Evolutionary conservation across 2,888 invertebrate genomes (phyloP).

Genomic region (Pyrochroa serraticornis): DNA sequence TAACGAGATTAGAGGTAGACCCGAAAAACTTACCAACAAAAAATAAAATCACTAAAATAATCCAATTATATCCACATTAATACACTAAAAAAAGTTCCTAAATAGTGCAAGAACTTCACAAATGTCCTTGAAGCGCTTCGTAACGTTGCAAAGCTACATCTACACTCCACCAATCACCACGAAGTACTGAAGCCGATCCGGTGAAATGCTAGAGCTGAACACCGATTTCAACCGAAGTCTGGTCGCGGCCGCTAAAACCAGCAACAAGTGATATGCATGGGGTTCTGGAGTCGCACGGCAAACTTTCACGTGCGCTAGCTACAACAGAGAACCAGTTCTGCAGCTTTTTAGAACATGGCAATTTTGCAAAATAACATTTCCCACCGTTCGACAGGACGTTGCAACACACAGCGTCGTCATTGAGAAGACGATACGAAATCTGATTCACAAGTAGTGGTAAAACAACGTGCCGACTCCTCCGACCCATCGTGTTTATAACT

Average conservation of each 20-base stretch:
- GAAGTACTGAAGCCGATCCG: constrained; percentile 46
- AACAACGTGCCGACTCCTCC: too few species aligned
- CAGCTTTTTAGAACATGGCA: constrained; percentile 35
- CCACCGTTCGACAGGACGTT: not conserved
- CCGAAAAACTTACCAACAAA: constrained; percentile 18
- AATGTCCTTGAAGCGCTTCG: constrained; percentile 46
- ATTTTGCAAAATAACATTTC: constrained; percentile 36
- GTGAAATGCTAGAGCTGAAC: constrained; percentile 35
- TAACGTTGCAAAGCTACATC: constrained; percentile 36
- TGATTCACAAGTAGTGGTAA: not conserved
- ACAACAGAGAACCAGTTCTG: constrained; percentile 38
- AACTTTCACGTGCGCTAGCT: not conserved
- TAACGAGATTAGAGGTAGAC: not conserved
- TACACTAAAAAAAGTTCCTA: constrained; percentile 2
- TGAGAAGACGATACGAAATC: not conserved
- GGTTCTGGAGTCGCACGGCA: constrained; percentile 28
- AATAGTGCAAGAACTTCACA: constrained; percentile 8
- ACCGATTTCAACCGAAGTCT: constrained; percentile 40
- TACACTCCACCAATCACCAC: constrained; percentile 39
- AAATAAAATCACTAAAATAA: constrained; percentile 2
- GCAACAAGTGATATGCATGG: constrained; percentile 51
- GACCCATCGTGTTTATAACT: too few species aligned
- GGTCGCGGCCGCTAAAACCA: constrained; percentile 35
- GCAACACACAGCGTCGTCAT: not conserved
- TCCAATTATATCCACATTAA: constrained; percentile 3